Evolutionary conservation across 2,113 vertebrate genomes (phyloP).

Genomic region (Hyaena hyaena): DNA sequence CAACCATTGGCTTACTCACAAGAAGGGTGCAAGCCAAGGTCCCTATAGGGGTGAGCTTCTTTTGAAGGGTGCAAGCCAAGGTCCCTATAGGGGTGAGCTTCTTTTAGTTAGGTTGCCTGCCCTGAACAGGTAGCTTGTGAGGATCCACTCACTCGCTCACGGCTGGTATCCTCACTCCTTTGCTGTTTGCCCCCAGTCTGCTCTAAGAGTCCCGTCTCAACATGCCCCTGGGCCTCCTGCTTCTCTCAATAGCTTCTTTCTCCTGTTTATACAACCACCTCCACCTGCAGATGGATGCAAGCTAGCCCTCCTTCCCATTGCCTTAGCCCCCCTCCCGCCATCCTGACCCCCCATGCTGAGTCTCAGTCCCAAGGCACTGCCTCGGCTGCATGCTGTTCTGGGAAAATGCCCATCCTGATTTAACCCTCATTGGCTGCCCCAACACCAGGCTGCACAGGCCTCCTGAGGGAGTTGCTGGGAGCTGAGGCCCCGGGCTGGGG

Average conservation of each 20-base stretch:
- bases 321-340: background rate
- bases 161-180: background rate
- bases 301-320: background rate
- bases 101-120: background rate
- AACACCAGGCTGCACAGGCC: background rate
- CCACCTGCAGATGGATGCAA: background rate
- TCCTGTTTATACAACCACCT: background rate
- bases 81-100: background rate
- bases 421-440: background rate
- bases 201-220: background rate
- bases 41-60: background rate
- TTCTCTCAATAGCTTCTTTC: background rate
- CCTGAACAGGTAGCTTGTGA: background rate
- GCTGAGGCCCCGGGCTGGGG: background rate
- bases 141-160: fast-evolving
- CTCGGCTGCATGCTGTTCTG: background rate
- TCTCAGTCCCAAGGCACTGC: background rate
- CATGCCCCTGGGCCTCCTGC: background rate
- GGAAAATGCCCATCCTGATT: background rate
- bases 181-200: background rate
- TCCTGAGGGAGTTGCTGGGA: background rate
- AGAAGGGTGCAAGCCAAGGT: background rate
- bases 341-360: fast-evolving
- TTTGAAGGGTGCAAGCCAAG: background rate
- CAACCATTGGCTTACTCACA: background rate